Base-by-base conservation (phyloP, 2,797 vertebrate species). In the Schizopygopsis pylzovi region DNA sequence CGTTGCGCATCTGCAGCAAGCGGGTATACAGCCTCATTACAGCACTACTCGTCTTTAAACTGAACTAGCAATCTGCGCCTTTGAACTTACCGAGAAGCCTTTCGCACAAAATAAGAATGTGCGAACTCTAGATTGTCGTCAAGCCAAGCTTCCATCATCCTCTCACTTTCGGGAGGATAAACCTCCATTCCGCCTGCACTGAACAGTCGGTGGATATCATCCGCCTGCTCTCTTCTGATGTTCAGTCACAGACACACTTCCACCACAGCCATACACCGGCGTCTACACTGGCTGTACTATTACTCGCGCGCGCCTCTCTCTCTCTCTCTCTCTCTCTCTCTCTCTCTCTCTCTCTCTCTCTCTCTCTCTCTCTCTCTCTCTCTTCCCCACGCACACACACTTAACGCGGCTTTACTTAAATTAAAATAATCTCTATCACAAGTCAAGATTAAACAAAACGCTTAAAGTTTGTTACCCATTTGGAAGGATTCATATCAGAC, bases 111-210 rank as follows among this genome's bases (percentile, higher is more conserved):
- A 96, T 99, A 99, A 54, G 97, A 97, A 93, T 91, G 96, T 70
- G 96, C 91, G 68, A 99, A 98, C 91, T 98, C 96, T 91, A 92
- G 37, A 95, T 99, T 96, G 85, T 99, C 98, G 90, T 99, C 98
- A 94, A 99, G 96, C 97, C 97, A 99, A 89, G 97, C 97, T 96
- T 99, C 98, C 92, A 97, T 84, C 83, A 79, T 95, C 91, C 94
- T 93, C 83, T 97, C 96, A 78, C 87, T 91, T 67, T 95, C 94
- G 82, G 91, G 90, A 90, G 90, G 92, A 71, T 88, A 89, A 87
- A 28, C 87, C 93, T 96, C 96, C 97, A 97, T 97, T 90, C 78
- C 91, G 80, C 20, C 33, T 41, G 80, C 81, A 86, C 76, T 52
- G 84, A 79, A 88, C 45, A 84, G 18, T 59, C 84, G 25, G 16